phyloP scores from a whole-genome alignment of 1,140 invertebrate species.

The Whitmania pigra region DNA sequence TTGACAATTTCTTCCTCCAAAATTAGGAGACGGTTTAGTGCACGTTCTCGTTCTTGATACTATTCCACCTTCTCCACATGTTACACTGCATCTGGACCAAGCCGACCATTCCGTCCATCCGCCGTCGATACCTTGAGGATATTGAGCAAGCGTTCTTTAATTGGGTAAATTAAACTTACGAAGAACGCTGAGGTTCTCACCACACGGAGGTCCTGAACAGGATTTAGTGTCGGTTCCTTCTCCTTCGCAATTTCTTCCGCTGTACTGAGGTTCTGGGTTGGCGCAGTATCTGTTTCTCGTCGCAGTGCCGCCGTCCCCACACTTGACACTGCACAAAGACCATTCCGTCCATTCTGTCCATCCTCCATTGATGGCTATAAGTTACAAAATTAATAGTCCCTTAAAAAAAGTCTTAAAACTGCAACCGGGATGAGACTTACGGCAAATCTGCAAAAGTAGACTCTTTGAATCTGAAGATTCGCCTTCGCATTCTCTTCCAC shows the following conservation, averaged over 20 bases:
- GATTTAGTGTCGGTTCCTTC: neutral
- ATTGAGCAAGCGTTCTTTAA: too few relatives aligned
- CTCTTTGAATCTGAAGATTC: neutral
- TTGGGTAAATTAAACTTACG: too few relatives aligned
- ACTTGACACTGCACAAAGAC: conserved; percentile 33
- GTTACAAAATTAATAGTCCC: too few relatives aligned
- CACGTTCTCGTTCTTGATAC: conserved; percentile 10
- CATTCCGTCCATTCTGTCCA: conserved; percentile 26
- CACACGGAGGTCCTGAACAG: too few relatives aligned
- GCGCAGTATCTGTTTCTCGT: conserved; percentile 37
- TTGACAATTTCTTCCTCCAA: conserved; percentile 10
- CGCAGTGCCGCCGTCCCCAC: conserved; percentile 45
- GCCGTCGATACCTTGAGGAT: conserved; percentile 28
- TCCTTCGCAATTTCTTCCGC: conserved; percentile 34
- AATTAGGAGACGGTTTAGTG: conserved; percentile 10
- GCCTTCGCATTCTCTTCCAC: conserved; percentile 30
- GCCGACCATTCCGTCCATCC: conserved; percentile 50
- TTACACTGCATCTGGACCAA: conserved; percentile 53
- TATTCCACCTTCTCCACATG: conserved; percentile 31
- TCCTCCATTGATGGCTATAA: conserved; percentile 23
- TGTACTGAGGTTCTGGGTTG: conserved; percentile 39
- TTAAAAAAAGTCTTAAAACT: too few relatives aligned
- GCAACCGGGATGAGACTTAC: too few relatives aligned
- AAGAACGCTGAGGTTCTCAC: too few relatives aligned
- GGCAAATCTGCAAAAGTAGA: conserved; percentile 10